Percentiles rank a stretch among this genome's conserved stretches.
Evolutionary conservation across 2,888 invertebrate species (phyloP).

Genomic region (Cheilosia variabilis): DNA sequence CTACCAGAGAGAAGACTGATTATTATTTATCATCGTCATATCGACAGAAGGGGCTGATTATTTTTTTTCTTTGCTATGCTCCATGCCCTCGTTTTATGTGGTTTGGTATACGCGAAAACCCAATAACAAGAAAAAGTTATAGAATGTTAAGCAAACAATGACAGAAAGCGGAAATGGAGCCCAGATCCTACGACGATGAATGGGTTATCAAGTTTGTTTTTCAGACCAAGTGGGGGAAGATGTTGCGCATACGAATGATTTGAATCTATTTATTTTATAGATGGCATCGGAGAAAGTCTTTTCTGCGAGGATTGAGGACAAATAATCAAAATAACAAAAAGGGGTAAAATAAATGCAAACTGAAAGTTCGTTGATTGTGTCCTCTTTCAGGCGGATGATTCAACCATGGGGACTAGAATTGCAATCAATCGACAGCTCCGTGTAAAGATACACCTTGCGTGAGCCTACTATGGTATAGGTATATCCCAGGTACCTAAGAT

Average conservation of each 20-base stretch:
- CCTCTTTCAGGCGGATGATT: too few species aligned
- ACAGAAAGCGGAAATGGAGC: conserved; percentile 56
- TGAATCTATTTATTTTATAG: conserved; percentile 50
- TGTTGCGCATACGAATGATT: conserved; percentile 44
- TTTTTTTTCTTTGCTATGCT: conserved; percentile 21
- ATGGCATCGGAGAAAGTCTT: conserved; percentile 19
- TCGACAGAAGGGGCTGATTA: conserved; percentile 14
- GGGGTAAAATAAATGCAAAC: conserved; percentile 1
- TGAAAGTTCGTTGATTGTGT: too few species aligned
- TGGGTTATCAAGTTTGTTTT: conserved; percentile 54
- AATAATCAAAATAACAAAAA: conserved; percentile 9
- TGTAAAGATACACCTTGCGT: too few species aligned
- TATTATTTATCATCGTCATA: conserved; percentile 66
- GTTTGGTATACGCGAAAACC: neutral
- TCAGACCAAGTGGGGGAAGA: conserved; percentile 2
- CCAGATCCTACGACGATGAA: conserved; percentile 64
- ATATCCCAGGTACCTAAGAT: too few species aligned
- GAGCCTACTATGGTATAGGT: too few species aligned
- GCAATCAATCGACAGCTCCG: too few species aligned
- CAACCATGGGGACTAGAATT: too few species aligned
- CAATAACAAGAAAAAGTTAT: conserved; percentile 51
- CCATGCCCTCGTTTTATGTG: conserved; percentile 7
- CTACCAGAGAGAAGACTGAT: conserved; percentile 78
- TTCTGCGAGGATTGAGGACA: neutral
- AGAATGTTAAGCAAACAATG: conserved; percentile 40